Base-by-base conservation (phyloP, 2,888 invertebrate species). In the Platycheirus rosarum region DNA sequence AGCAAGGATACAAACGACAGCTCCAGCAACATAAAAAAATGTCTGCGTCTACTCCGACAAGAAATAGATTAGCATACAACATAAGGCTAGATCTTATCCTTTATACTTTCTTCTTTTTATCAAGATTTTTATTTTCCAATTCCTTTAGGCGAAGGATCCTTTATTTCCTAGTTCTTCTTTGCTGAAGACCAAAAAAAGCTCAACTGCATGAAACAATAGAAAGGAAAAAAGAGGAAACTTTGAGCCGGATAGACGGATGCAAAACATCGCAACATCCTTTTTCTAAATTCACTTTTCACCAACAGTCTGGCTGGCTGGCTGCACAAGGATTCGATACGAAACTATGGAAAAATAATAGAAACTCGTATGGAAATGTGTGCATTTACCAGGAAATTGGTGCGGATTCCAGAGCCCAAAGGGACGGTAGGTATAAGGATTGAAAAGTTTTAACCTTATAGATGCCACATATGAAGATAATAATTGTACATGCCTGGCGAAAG, bases 11-110 rank as follows among this genome's bases (percentile, higher is more conserved):
- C 68, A 66, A 78, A 78, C 26, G 23, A 18, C 42, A 23, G 37
- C 13, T 46, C 20, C 13, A 53, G 60, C 53, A n/a, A n/a, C n/a
- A n/a, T n/a, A n/a, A n/a, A n/a, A n/a, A 73, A 79, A 60, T 63
- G 68, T 42, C 68, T 79, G 63, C 55, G 16, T 63, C 63, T 60
- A 23, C 14, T 42, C 13, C 44, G 65, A 69, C 68, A 55, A 63
- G 69, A 69, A 69, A 80, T 66, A 80, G 80, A 80, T 80, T 75
- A 75, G 80, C 80, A 80, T 80, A n/a, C n/a, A 80, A 65, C 75
- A 80, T 76, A 79, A 74, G 79, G 63, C 69, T 79, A 60, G 68
- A 69, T 74, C 51, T 46, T 70, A 60, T 70, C 63, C 57, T 57
- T 66, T 53, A 71, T 13, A 9, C 14, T n/a, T 40, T 26, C 48